Evolutionary conservation across 30 jellyfish, hydroid and myxozoan genomes (phyloP).

Genomic region (Pelagia noctiluca): DNA sequence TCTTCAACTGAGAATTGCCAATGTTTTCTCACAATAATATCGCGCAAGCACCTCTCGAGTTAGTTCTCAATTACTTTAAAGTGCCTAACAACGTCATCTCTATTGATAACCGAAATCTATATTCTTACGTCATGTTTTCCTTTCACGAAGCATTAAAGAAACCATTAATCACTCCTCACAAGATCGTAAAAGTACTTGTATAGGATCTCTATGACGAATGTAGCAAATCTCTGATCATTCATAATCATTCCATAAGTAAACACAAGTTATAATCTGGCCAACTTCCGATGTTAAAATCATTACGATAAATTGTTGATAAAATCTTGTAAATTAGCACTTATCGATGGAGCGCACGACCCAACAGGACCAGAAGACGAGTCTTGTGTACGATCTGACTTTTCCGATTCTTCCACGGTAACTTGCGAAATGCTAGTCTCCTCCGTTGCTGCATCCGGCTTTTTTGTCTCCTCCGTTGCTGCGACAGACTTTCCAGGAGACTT

Average conservation of each 20-base stretch:
- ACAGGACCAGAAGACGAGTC: background rate
- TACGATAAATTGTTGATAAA: background rate
- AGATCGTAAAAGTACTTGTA: slow-evolving; percentile 3
- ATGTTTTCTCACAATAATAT: too few relatives aligned
- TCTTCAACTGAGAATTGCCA: too few relatives aligned
- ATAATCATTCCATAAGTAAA: background rate
- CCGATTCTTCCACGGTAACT: too few relatives aligned
- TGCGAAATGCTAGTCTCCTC: slow-evolving; percentile 19
- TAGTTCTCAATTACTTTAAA: too few relatives aligned
- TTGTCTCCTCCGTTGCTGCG: background rate
- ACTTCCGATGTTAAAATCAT: background rate
- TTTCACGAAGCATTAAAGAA: too few relatives aligned
- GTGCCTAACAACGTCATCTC: background rate
- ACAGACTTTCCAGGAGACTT: slow-evolving; percentile 13
- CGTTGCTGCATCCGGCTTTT: background rate
- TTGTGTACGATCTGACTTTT: too few relatives aligned
- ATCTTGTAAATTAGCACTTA: slow-evolving; percentile 24
- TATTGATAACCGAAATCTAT: background rate
- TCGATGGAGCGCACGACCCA: slow-evolving; percentile 48
- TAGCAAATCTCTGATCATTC: background rate
- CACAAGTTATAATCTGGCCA: background rate
- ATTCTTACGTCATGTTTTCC: background rate
- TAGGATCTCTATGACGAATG: too few relatives aligned
- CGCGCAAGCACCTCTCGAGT: too few relatives aligned
- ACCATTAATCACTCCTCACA: background rate